phyloP scores from a whole-genome alignment of 2,113 vertebrate genomes.

The Pongo pygmaeus region DNA sequence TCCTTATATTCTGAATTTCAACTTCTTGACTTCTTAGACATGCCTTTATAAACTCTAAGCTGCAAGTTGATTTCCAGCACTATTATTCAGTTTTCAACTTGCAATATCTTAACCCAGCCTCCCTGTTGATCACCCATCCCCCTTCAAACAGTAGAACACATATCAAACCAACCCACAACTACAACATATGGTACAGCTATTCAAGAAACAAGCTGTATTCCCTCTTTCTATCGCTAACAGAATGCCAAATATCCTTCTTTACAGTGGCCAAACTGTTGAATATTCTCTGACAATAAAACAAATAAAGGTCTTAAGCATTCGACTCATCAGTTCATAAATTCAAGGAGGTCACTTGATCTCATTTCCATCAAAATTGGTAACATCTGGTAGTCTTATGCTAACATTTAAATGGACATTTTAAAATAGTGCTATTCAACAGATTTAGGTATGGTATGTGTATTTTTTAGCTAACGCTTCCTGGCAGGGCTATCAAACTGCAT shows the following conservation, averaged over 20 bases:
- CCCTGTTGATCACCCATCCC: not conserved
- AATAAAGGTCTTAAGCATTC: conserved; percentile 43
- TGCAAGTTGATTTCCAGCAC: not conserved
- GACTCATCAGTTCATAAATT: conserved; percentile 54
- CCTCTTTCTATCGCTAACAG: not conserved
- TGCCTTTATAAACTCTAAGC: not conserved
- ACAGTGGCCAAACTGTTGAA: conserved; percentile 43
- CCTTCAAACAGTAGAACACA: not conserved
- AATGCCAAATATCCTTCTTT: conserved; percentile 36
- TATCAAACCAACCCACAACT: not conserved
- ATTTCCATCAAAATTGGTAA: conserved; percentile 59
- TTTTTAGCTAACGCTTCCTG: conserved; percentile 41
- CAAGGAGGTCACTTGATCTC: conserved; percentile 23
- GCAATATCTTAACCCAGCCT: not conserved
- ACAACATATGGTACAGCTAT: not conserved
- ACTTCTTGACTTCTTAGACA: not conserved
- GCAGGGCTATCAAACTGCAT: conserved; percentile 36
- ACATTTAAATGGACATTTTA: conserved; percentile 55
- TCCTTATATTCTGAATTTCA: not conserved
- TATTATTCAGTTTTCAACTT: not conserved
- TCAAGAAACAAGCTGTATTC: not conserved
- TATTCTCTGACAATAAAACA: conserved; percentile 61
- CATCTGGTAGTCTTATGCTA: conserved; percentile 52
- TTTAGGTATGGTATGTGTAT: conserved; percentile 1
- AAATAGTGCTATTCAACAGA: conserved; percentile 13